phyloP scores from a whole-genome alignment of 1,140 invertebrate genomes.

The Aporrectodea caliginosa region DNA sequence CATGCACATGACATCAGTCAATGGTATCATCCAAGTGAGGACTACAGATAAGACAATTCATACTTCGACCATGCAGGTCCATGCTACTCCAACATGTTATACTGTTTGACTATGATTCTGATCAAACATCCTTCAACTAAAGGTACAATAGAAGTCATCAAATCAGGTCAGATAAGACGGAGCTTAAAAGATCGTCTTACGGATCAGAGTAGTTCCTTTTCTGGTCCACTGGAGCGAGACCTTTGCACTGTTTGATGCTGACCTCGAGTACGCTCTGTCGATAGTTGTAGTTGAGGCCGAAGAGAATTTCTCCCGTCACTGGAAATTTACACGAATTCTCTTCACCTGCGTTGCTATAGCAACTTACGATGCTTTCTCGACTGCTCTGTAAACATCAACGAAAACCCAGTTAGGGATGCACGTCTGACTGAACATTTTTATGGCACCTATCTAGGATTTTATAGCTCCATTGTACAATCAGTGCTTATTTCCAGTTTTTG shows the following conservation, averaged over 20 bases:
- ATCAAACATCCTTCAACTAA: not conserved
- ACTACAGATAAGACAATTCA: too few species aligned
- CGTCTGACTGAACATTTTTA: too few species aligned
- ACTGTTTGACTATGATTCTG: too few species aligned
- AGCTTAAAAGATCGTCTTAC: slow-evolving; percentile 58
- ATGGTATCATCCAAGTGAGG: too few species aligned
- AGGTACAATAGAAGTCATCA: not conserved
- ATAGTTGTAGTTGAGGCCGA: slow-evolving; percentile 88
- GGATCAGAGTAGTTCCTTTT: slow-evolving; percentile 90
- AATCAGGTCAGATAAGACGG: not conserved
- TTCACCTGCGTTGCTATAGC: slow-evolving; percentile 89
- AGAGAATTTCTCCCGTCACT: slow-evolving; percentile 87
- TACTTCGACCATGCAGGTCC: too few species aligned
- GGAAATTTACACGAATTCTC: slow-evolving; percentile 81
- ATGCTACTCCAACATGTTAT: too few species aligned
- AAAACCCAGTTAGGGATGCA: too few species aligned
- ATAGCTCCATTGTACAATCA: too few species aligned
- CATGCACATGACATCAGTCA: too few species aligned
- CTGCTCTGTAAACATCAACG: too few species aligned
- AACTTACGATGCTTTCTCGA: slow-evolving; percentile 88
- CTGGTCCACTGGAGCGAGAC: slow-evolving; percentile 82
- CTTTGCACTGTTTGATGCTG: slow-evolving; percentile 80
- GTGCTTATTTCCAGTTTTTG: too few species aligned
- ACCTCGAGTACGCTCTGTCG: slow-evolving; percentile 83
- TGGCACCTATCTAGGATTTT: too few species aligned